Evolutionary conservation across 37 sponge, comb jelly and placozoan genomes (phyloP).

Genomic region (Ephydatia muelleri): DNA sequence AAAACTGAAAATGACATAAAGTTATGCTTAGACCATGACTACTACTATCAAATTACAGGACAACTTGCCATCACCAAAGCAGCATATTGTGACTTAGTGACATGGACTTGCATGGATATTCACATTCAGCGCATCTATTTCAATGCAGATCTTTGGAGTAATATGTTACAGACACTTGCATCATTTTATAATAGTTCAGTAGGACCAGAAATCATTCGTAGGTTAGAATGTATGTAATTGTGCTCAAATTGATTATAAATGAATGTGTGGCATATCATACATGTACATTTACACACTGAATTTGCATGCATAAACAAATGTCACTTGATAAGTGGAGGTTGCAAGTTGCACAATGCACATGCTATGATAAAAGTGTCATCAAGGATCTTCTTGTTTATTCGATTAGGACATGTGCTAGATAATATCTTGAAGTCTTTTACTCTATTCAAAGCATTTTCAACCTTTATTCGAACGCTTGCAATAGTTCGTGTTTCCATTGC

Average conservation of each 20-base stretch:
- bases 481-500: constrained; percentile 17
- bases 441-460: constrained; percentile 28
- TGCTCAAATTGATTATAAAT: neutral
- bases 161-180: constrained; percentile 12
- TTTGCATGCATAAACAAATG: neutral
- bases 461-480: constrained; percentile 42
- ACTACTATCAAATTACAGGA: constrained; percentile 46
- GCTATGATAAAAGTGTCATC: constrained; percentile 52
- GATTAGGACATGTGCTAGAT: constrained; percentile 18
- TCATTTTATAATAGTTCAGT: neutral
- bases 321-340: constrained; percentile 24
- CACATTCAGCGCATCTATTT: neutral
- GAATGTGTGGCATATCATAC: neutral
- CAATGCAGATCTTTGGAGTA: constrained; percentile 2
- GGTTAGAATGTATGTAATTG: neutral
- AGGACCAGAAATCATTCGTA: too few relatives aligned
- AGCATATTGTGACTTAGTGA: constrained; percentile 31
- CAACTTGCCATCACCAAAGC: constrained; percentile 21
- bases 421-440: constrained; percentile 43
- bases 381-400: constrained; percentile 18
- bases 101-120: constrained; percentile 34
- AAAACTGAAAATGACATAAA: neutral
- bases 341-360: constrained; percentile 34
- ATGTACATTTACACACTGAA: too few relatives aligned
- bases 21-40: constrained; percentile 6